A percentile compares a stretch with the other conserved stretches of the same genome.
These are phyloP conservation scores for Nothocercus julius DNA, from an alignment of 2,113 vertebrate genomes.

Conservation along the genomic window DNA sequence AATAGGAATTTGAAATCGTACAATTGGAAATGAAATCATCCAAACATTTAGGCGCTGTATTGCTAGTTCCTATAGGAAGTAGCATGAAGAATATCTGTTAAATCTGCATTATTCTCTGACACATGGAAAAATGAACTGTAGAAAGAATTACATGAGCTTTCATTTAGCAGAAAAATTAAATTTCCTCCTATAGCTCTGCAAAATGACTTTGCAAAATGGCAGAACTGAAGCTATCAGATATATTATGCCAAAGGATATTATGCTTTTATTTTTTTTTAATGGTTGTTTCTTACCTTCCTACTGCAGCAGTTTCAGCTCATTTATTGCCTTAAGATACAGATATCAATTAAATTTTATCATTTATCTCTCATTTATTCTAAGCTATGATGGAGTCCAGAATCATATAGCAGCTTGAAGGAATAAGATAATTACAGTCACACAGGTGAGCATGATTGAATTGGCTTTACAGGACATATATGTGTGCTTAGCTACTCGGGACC, in stretches of 20 bases:
- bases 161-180: not conserved
- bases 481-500: not conserved
- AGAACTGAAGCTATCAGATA: not conserved
- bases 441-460: not conserved
- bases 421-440: not conserved
- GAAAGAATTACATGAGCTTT: not conserved
- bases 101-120: not conserved
- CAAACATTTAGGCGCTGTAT: not conserved
- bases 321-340: not conserved
- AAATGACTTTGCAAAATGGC: not conserved
- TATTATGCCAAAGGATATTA: not conserved
- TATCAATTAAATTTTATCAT: not conserved
- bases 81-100: not conserved
- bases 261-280: not conserved
- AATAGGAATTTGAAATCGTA: not conserved
- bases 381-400: not conserved
- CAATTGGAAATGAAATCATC: not conserved
- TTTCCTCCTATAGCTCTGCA: not conserved
- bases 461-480: not conserved
- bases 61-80: not conserved
- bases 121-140: not conserved
- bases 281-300: not conserved
- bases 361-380: not conserved
- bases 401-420: not conserved
- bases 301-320: not conserved